Evolutionary conservation across 2,888 invertebrate species (phyloP).

Genomic region (Thecocarcelia acutangulata): DNA sequence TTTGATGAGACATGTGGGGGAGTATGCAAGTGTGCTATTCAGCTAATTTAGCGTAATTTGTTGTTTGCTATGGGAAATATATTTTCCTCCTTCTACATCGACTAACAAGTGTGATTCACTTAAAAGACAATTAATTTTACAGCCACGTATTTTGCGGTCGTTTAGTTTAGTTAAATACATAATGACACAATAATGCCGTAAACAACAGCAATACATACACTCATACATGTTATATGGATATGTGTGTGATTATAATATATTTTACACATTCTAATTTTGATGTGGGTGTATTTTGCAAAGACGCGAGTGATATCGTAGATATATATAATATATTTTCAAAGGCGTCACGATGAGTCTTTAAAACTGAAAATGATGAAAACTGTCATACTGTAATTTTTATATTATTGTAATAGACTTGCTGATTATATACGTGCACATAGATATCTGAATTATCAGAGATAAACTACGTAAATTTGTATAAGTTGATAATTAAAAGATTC

Average conservation of each 20-base stretch:
- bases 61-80: conserved; percentile 74
- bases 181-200: conserved; percentile 74
- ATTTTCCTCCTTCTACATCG: conserved; percentile 41
- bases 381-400: no score
- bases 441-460: no score
- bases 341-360: no score
- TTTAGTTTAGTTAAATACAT: conserved; percentile 76
- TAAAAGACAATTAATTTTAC: conserved; percentile 81
- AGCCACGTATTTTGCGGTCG: conserved; percentile 79
- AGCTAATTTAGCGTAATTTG: conserved; percentile 76
- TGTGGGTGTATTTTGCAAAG: not conserved
- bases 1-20: not conserved
- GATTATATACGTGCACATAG: no score
- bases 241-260: conserved; percentile 18
- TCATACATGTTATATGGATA: conserved; percentile 2
- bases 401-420: no score
- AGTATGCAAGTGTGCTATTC: conserved; percentile 8
- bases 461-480: no score
- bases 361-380: no score
- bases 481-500: no score
- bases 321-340: no score
- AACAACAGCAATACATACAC: conserved; percentile 33
- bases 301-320: no score
- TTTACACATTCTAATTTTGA: not conserved
- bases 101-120: conserved; percentile 77